Evolutionary conservation across 2,888 invertebrate genomes (phyloP), one percentile per base, ranked within the genome.

Genomic region (Microctonus aethiopoides): DNA sequence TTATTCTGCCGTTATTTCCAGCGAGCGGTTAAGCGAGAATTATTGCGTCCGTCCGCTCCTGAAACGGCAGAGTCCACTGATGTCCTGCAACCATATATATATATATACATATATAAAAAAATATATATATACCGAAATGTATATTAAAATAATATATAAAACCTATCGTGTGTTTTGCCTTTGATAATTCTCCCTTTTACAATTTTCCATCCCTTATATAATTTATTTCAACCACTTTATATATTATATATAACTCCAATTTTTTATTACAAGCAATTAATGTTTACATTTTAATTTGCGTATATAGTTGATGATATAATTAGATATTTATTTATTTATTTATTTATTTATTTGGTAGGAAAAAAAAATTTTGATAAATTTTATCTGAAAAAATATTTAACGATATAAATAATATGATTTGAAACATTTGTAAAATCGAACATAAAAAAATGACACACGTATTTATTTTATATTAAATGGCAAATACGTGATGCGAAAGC

Each of bases 401-500:
- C 36, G n/a, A 24, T 20, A 34, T 22, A 24, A 29, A 29, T 51
- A 29, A 20, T 26, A 61, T 24, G 24, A 24, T 39, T 52, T 60
- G 34, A 4, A 36, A 61, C 52, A 52, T 7, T 32, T 16, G 34
- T 9, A 51, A 51, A 46, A 62, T 57, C 1, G n/a, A 46, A 46
- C 6, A 71, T 71, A 71, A 66, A 66, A 36, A 22, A 39, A 57
- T 66, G 73, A 75, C 77, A 75, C 71, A 72, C 72, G 70, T 77
- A 80, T 84, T 85, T 84, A 84, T 84, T 81, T 81, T 78, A 78
- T 77, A 80, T 83, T 82, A 80, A 84, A 84, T 83, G 80, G 83
- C 77, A 72, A 68, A 79, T 80, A 85, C 84, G 84, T 84, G 85
- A 83, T 79, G 79, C 78, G 84, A 78, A 83, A 84, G 80, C 80